Conservation (phyloP, 2,888 invertebrate species). For the Alentia gelatinosa region DNA sequence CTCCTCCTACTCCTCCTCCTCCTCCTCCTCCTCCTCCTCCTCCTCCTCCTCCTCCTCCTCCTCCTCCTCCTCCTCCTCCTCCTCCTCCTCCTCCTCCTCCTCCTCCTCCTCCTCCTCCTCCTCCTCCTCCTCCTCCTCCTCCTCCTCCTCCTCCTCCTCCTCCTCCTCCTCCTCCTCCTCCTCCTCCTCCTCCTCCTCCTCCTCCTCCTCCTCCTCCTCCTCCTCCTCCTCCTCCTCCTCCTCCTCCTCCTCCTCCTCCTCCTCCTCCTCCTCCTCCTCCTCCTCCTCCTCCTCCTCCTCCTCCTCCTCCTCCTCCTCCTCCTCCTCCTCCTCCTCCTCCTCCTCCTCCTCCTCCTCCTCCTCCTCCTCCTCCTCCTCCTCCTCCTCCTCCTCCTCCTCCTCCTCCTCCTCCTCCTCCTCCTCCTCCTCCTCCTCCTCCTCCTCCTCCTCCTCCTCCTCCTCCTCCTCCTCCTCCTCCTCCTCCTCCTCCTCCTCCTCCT, state of each 20-base stretch:
- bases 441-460: too few relatives aligned
- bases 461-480: too few relatives aligned
- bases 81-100: too few relatives aligned
- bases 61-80: too few relatives aligned
- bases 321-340: slow-evolving; percentile 38
- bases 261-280: slow-evolving; percentile 51
- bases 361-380: slow-evolving; percentile 54
- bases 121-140: too few relatives aligned
- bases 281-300: slow-evolving; percentile 50
- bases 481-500: too few relatives aligned
- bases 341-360: slow-evolving; percentile 51
- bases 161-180: not conserved
- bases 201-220: not conserved
- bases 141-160: too few relatives aligned
- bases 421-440: slow-evolving; percentile 9
- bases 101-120: too few relatives aligned
- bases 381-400: slow-evolving; percentile 52
- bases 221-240: slow-evolving; percentile 37
- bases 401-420: not conserved
- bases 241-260: slow-evolving; percentile 26
- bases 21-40: too few relatives aligned
- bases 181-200: slow-evolving; percentile 44
- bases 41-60: too few relatives aligned
- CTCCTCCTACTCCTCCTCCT: too few relatives aligned
- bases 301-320: slow-evolving; percentile 27